Conservation (phyloP, 1,140 invertebrate genomes). For the Eulimnadia texana region DNA sequence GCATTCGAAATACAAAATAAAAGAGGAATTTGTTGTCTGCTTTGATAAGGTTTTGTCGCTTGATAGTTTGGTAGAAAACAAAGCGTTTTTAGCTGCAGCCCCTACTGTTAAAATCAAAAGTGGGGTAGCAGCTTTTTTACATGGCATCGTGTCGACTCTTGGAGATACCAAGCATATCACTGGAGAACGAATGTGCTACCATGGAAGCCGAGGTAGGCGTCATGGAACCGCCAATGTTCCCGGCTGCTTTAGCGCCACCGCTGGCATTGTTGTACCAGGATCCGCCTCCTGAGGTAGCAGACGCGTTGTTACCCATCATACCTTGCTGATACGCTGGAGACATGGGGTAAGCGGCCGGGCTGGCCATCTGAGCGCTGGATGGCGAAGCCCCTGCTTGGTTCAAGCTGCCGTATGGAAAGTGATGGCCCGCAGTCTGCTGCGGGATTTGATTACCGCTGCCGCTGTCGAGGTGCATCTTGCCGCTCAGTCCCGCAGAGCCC, state of each 20-base stretch:
- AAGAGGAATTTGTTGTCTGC: background rate
- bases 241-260: background rate
- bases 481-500: background rate
- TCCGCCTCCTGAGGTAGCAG: background rate
- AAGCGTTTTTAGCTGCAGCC: no score
- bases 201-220: slow-evolving; percentile 4
- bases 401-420: slow-evolving; percentile 13
- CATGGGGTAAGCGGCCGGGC: slow-evolving; percentile 12
- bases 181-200: slow-evolving; percentile 13
- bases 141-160: slow-evolving; percentile 12
- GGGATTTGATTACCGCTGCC: background rate
- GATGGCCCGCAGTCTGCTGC: background rate
- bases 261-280: slow-evolving; percentile 11
- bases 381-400: slow-evolving; percentile 11
- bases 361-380: slow-evolving; percentile 14
- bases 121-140: no score
- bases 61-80: no score
- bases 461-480: slow-evolving; percentile 1
- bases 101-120: no score
- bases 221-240: background rate
- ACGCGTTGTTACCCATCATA: slow-evolving; percentile 8
- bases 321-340: slow-evolving; percentile 14
- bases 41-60: background rate
- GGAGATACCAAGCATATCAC: slow-evolving; percentile 14
- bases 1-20: background rate